These are phyloP conservation scores for Emys orbicularis DNA, from an alignment of 2,797 vertebrate species.

Conservation along the genomic window DNA sequence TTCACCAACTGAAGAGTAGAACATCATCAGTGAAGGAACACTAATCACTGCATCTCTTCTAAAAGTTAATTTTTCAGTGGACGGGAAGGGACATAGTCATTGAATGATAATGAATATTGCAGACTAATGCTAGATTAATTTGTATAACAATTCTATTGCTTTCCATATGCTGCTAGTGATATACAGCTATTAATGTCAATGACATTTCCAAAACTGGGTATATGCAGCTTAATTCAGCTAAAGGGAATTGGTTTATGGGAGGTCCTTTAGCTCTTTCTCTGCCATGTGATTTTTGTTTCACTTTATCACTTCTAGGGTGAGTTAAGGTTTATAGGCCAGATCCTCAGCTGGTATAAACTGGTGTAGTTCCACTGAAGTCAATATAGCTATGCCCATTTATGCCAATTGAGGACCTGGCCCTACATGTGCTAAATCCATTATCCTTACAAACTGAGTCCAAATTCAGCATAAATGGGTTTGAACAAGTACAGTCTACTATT, in stretches of 20 bases:
- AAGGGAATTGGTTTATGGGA: not conserved
- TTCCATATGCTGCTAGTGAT: not conserved
- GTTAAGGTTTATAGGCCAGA: not conserved
- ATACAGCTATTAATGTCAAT: not conserved
- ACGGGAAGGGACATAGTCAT: not conserved
- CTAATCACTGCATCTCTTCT: slow-evolving; percentile 18
- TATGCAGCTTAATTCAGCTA: not conserved
- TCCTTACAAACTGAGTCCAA: not conserved
- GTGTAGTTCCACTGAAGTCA: not conserved
- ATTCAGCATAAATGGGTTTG: not conserved
- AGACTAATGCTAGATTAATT: not conserved
- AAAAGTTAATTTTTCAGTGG: not conserved
- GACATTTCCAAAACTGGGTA: too few relatives aligned
- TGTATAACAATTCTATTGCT: not conserved
- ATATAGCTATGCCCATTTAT: not conserved
- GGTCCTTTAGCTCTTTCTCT: not conserved
- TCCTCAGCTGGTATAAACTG: not conserved
- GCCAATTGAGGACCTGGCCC: not conserved
- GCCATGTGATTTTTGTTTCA: not conserved
- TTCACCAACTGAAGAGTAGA: not conserved
- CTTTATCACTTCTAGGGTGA: not conserved
- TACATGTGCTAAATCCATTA: not conserved
- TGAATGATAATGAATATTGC: not conserved
- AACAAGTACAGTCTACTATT: not conserved
- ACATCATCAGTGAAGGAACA: not conserved